Evolutionary conservation across 1,140 invertebrate species (phyloP), one percentile per base, ranked within the genome.

Genomic region (Drosophila gunungcola): DNA sequence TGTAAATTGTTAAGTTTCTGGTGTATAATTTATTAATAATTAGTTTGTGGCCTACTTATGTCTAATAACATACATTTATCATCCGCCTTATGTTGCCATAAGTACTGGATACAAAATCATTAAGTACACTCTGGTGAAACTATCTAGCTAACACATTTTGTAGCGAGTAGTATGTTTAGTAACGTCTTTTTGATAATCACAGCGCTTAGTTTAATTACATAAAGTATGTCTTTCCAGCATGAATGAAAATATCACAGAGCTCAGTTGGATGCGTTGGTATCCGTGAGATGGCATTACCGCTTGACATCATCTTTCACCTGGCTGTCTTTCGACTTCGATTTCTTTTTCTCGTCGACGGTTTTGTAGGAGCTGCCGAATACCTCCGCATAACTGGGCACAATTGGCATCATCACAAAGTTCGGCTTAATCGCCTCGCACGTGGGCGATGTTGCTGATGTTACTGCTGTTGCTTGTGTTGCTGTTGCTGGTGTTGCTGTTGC

Each of bases 301-400:
- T 76, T 41, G 49, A 75, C 21, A 65, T 68, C 64, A 52, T 64
- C 65, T 77, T 79, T 88, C 49, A 57, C 16, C 45, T 61, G 58
- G 49, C 48, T 25, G 43, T 82, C 61, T 61, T 57, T 82, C 48
- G 63, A 32, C 38, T 57, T 84, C 10, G 67, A 49, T 65, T 90
- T 83, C 60, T 84, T 86, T 55, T 89, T 89, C 60, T 89, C 84
- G 48, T 89, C 84, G 16, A 72, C 65, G 53, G 55, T 80, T 12
- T 68, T 89, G 25, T 62, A 89, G 69, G 60, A 52, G 73, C 74
- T 78, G 54, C 83, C 83, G 51, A 86, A 89, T 68, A 90, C 65
- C 65, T 89, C 85, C 21, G 80, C 78, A 67, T 89, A 89, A 55
- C 85, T 89, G 51, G 84, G 84, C 69, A 89, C 83, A 77, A 78